Evolutionary conservation across 53 echinoderm and acorn worm species (phyloP).

Genomic region (Henricia sp.): DNA sequence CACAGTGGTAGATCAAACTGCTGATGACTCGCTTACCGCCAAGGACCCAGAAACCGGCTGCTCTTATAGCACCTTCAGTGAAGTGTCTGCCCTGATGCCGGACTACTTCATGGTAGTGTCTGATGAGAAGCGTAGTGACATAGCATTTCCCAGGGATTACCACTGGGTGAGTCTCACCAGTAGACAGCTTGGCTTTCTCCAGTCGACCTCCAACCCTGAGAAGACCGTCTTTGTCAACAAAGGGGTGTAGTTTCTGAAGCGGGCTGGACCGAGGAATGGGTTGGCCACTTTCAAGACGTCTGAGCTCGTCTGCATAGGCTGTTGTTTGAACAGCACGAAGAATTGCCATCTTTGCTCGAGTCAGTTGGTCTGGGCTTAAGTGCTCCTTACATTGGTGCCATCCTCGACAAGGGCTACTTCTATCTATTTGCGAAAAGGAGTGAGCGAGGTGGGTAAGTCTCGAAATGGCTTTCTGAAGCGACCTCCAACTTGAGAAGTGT

Average conservation of each 20-base stretch:
- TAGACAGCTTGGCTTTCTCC: constrained; percentile 13
- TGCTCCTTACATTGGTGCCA: constrained; percentile 19
- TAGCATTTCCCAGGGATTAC: constrained; percentile 56
- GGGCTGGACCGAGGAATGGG: constrained; percentile 4
- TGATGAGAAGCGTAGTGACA: constrained; percentile 40
- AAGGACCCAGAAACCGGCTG: constrained; percentile 59
- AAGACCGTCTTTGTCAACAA: constrained; percentile 48
- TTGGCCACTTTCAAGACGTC: background rate
- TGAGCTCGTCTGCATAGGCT: background rate
- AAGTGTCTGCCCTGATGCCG: constrained; percentile 63
- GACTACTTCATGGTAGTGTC: constrained; percentile 45
- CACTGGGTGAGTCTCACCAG: constrained; percentile 31
- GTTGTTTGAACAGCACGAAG: background rate
- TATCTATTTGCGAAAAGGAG: background rate
- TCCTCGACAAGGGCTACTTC: background rate
- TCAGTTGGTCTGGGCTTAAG: background rate
- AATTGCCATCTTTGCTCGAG: constrained; percentile 2
- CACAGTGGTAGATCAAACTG: constrained; percentile 46
- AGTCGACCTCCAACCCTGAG: constrained; percentile 57
- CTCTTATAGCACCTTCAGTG: constrained; percentile 34
- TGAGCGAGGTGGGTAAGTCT: constrained; percentile 9
- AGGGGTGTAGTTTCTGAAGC: constrained; percentile 36
- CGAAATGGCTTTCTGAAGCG: background rate
- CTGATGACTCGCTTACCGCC: constrained; percentile 61
- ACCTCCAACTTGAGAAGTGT: constrained; percentile 23